Evolutionary conservation across 1,140 invertebrate species (phyloP).

Genomic region (Calliopsis andreniformis): DNA sequence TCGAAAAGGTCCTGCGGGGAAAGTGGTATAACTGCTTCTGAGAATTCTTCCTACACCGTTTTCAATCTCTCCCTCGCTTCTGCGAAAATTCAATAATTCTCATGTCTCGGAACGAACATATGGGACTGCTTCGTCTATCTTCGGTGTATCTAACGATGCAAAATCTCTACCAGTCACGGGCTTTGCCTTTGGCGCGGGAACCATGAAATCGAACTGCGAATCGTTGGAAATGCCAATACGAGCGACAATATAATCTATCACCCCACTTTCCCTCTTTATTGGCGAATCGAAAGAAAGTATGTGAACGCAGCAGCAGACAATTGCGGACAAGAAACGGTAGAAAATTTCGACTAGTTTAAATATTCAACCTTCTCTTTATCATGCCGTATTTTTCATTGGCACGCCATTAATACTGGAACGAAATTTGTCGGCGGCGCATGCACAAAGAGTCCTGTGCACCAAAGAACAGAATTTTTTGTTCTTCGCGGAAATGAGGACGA

Average conservation of each 20-base stretch:
- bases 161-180: no score
- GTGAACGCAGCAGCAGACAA: not conserved
- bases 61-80: not conserved
- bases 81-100: no score
- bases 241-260: no score
- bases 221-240: no score
- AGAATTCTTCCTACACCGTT: not conserved
- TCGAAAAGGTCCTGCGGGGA: constrained; percentile 27
- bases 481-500: not conserved
- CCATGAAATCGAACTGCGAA: no score
- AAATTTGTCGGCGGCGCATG: constrained; percentile 23
- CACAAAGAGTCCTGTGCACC: constrained; percentile 46
- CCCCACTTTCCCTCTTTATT: not conserved
- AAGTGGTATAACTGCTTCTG: constrained; percentile 23
- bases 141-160: no score
- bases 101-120: no score
- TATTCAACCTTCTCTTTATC: constrained; percentile 11
- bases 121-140: no score
- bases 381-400: constrained; percentile 29
- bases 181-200: no score
- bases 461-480: constrained; percentile 44
- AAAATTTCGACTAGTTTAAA: constrained; percentile 22
- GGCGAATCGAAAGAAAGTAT: not conserved
- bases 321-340: not conserved
- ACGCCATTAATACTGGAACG: constrained; percentile 33